A percentile compares a stretch with the other conserved stretches of the same genome.
Conservation (phyloP, 2,888 invertebrate genomes). For the Koerneria pararmatus region DNA sequence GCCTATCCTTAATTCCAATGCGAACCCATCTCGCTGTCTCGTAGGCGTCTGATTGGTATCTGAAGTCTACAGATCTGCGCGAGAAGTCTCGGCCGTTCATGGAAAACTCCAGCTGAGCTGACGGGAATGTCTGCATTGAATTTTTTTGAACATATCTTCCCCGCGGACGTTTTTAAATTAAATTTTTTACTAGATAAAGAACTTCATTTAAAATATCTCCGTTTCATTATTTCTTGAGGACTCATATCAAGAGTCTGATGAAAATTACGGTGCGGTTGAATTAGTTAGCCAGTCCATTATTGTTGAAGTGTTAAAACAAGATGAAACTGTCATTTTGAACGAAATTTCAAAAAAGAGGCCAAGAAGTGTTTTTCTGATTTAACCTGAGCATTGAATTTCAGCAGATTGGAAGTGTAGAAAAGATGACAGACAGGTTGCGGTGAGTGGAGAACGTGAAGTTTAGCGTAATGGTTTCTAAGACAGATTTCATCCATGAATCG, state of each 20-base stretch:
- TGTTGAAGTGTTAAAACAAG: neutral
- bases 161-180: neutral
- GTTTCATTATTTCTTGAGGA: too few relatives aligned
- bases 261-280: too few relatives aligned
- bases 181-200: too few relatives aligned
- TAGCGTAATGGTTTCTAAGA: conserved; percentile 69
- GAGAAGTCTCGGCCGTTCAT: conserved; percentile 36
- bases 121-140: conserved; percentile 29
- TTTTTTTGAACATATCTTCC: neutral
- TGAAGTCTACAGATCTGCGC: conserved; percentile 33
- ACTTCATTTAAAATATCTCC: too few relatives aligned
- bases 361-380: neutral
- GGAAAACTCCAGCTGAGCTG: conserved; percentile 31
- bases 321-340: neutral
- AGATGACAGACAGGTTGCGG: conserved; percentile 78
- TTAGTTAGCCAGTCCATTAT: too few relatives aligned
- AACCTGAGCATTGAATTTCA: conserved; percentile 30
- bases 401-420: conserved; percentile 76
- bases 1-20: conserved; percentile 76
- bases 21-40: conserved; percentile 73
- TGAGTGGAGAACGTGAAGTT: conserved; percentile 81
- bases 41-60: conserved; percentile 37
- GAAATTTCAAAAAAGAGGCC: neutral
- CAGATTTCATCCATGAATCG: too few relatives aligned
- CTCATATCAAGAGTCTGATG: too few relatives aligned